Evolutionary conservation across 2,797 vertebrate species (phyloP), one percentile per base, ranked within the genome.

Genomic region (Chloroceryle inda): DNA sequence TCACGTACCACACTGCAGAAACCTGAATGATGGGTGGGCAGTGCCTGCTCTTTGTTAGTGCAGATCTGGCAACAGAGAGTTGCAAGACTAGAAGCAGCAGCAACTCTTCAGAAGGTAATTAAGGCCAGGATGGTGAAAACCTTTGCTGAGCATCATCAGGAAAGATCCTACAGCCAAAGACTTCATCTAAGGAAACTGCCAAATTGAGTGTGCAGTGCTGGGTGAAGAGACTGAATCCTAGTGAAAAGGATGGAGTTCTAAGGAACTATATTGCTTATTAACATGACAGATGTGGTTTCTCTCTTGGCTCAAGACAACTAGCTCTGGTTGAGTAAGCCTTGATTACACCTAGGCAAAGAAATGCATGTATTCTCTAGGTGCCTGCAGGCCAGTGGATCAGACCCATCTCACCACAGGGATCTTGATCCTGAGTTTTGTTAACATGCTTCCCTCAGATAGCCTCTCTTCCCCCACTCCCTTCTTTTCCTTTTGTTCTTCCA

Each of bases 1-100:
- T 26, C 31, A 7, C 0, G 6, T 15, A 18, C 35, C 42, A 10
- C n/a, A 8, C 20, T 1, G 1, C 61, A 69, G 45, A 61, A 61
- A 33, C n/a, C 40, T 3, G 26, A 44, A 4, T 19, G 45, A 8
- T 22, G 4, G 50, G 12, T 6, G 40, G 50, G 62, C 67, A 77
- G 55, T 0, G 2, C 12, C 93, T 37, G 50, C 67, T 66, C 11
- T 1, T 18, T 55, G 61, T 75, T 85, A 35, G 3, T 2, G 1
- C 33, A 22, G 42, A 47, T 66, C 69, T 24, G 27, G 38, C 59
- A 26, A 16, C 26, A 31, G 23, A 29, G 53, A 21, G 23, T 33
- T 58, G 24, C 0, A 1, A 62, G 49, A 50, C 55, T 5, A 44
- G 26, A 27, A 67, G 44, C 31, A 53, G 69, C 69, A 67, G 31